Evolutionary conservation across 1,140 invertebrate species (phyloP).

Genomic region (Zaprionus taronus): DNA sequence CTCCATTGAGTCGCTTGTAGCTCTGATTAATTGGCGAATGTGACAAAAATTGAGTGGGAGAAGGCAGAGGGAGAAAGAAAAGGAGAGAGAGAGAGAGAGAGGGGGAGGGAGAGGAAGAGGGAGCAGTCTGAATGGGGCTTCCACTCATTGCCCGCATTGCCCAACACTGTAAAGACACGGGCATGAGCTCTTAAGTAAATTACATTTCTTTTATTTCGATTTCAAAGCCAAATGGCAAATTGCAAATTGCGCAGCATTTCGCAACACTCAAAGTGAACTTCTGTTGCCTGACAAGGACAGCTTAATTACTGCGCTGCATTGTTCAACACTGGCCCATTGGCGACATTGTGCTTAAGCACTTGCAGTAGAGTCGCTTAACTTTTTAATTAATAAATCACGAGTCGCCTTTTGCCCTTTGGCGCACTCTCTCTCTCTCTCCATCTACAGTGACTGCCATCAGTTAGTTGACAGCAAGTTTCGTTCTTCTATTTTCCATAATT

Average conservation of each 20-base stretch:
- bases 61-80: not conserved
- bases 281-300: not conserved
- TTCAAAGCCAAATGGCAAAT: not conserved
- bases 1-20: constrained; percentile 40
- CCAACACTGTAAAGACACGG: not conserved
- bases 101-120: no score
- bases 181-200: constrained; percentile 3
- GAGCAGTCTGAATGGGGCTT: not conserved
- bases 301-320: constrained; percentile 2
- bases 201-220: constrained; percentile 4
- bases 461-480: constrained; percentile 16
- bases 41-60: constrained; percentile 17
- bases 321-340: not conserved
- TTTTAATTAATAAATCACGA: constrained; percentile 12
- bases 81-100: not conserved
- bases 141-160: not conserved
- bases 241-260: constrained; percentile 1
- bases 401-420: constrained; percentile 7
- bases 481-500: constrained; percentile 26
- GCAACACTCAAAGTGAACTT: not conserved
- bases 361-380: constrained; percentile 7
- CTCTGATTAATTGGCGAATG: constrained; percentile 48
- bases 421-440: constrained; percentile 1
- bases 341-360: constrained; percentile 8
- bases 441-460: constrained; percentile 15